These are phyloP conservation scores for Tetrax tetrax DNA, from an alignment of 2,113 vertebrate genomes.

Conservation along the genomic window DNA sequence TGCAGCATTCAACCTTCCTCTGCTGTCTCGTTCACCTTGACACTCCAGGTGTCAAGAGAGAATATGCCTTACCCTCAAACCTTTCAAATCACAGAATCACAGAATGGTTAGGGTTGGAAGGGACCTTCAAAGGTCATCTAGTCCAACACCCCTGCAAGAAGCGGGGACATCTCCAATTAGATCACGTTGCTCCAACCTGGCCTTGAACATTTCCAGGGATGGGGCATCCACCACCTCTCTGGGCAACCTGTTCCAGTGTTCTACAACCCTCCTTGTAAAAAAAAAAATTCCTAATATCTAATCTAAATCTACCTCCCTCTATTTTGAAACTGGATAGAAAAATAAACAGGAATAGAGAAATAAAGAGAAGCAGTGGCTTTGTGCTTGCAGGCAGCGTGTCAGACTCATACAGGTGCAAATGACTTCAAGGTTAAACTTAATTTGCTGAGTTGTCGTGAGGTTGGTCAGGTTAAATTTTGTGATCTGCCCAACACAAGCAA, in stretches of 20 bases:
- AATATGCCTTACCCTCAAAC: background rate
- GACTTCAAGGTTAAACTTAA: background rate
- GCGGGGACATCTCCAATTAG: too few relatives aligned
- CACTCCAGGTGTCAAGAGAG: accelerated
- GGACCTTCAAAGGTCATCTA: too few relatives aligned
- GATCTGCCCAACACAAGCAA: background rate
- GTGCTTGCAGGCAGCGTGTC: background rate
- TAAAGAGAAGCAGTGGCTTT: background rate
- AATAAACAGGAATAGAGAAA: background rate
- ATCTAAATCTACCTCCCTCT: too few relatives aligned
- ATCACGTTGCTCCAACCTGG: too few relatives aligned
- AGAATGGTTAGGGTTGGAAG: too few relatives aligned
- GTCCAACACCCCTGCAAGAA: too few relatives aligned
- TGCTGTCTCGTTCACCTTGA: background rate
- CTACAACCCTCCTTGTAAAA: too few relatives aligned
- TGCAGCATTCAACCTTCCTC: background rate
- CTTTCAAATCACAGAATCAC: background rate
- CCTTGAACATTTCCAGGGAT: too few relatives aligned
- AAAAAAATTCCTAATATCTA: too few relatives aligned
- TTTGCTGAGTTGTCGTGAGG: background rate
- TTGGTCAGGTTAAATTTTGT: background rate
- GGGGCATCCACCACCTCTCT: too few relatives aligned
- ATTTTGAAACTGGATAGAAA: too few relatives aligned
- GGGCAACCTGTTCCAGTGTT: too few relatives aligned
- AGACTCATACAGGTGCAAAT: background rate